Evolutionary conservation across 2,113 vertebrate species (phyloP), one percentile per base, ranked within the genome.

Genomic region (Pardalotus punctatus): DNA sequence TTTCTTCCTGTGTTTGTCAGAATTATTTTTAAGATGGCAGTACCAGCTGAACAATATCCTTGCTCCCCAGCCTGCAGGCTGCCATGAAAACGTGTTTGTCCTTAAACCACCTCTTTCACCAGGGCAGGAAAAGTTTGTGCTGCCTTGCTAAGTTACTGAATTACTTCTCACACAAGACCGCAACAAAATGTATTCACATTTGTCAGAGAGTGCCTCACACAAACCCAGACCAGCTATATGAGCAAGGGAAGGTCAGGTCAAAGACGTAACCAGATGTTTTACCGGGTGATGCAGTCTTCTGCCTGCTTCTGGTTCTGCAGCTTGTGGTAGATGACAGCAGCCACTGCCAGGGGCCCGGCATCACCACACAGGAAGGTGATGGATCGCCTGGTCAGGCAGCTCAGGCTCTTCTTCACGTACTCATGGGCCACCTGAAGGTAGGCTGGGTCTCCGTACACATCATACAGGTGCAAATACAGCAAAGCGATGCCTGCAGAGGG

Each of bases 341-440:
- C 99, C 53, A 99, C 97, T 0, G 99, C 99, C 88, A 99, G 97
- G 2, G 99, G 99, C 12, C 99, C 99, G 0, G 98, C 97, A 10
- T 99, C 99, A 3, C 99, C 99, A 1, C 99, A 99, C 33, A 99
- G 97, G 96, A 99, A 99, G 43, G 99, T 99, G 96, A 99, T 98
- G 56, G 98, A 99, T 13, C 98, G 97, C 28, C 96, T 98, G 31
- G 98, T 99, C 97, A 99, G 43, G 62, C 98, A 98, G 79, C 89
- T 98, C 82, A 99, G 98, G 84, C 98, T 98, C 93, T 96, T 99
- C 96, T 97, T 98, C 35, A 98, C 97, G 0, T 99, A 97, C 25
- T 99, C 97, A 0, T 98, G 98, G 9, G 99, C 99, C 93, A 91
- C 98, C 80, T 99, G 98, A 3, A 99, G 98, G 87, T 98, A 98